Conservation (phyloP, 2,888 invertebrate species). For the Drosophila buzzatii region DNA sequence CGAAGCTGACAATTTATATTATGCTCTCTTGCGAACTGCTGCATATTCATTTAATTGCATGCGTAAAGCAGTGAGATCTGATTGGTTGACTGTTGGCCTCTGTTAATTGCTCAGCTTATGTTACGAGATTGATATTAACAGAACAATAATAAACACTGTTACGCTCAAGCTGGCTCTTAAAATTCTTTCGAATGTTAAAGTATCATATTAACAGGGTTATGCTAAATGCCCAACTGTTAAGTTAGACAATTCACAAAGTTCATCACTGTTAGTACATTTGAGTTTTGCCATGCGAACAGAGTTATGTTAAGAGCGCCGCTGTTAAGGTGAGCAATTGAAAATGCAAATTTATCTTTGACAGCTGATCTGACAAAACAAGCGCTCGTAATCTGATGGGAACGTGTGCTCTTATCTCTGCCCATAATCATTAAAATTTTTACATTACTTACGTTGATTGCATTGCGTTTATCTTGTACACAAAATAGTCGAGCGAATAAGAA, state of each 20-base stretch:
- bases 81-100: constrained; percentile 8
- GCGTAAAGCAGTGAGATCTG: constrained; percentile 28
- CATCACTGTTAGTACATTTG: not conserved
- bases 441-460: constrained; percentile 60
- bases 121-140: not conserved
- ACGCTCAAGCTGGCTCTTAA: not conserved
- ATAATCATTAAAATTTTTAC: constrained; percentile 19
- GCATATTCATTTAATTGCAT: not conserved
- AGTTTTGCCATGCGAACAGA: not conserved
- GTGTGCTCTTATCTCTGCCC: constrained; percentile 40
- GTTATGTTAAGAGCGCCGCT: not conserved
- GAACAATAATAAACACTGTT: not conserved
- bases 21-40: no score
- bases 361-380: not conserved
- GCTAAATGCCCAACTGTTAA: not conserved
- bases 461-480: constrained; percentile 44
- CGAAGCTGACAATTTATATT: no score
- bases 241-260: not conserved
- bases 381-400: constrained; percentile 3
- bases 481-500: constrained; percentile 44
- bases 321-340: not conserved
- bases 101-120: constrained; percentile 1
- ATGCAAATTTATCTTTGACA: constrained; percentile 3
- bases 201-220: not conserved
- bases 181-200: not conserved